These are phyloP conservation scores for Tetragnatha montana DNA, from an alignment of 2,888 invertebrate genomes.

Conservation along the genomic window DNA sequence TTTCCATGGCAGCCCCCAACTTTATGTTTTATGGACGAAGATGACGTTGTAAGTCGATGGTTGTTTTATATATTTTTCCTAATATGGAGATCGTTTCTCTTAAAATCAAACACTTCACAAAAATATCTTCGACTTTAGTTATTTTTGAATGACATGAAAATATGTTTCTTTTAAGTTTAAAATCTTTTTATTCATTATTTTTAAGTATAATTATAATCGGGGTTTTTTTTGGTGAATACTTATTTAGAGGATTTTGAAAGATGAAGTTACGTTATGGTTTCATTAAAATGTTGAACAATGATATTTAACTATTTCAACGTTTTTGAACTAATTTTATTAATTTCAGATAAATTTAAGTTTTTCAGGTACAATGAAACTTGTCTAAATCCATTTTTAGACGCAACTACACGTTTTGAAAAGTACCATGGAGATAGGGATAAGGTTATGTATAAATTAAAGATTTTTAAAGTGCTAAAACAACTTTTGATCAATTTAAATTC, in stretches of 20 bases:
- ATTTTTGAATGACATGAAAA: no score
- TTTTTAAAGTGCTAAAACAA: not conserved
- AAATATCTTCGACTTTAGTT: not conserved
- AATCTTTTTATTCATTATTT: no score
- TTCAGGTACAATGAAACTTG: constrained; percentile 29
- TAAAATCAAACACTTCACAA: not conserved
- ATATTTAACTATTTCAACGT: no score
- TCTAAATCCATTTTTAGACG: not conserved
- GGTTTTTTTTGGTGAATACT: no score
- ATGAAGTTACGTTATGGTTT: no score
- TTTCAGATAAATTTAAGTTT: constrained; percentile 4
- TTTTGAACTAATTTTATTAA: not conserved
- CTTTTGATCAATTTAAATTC: not conserved
- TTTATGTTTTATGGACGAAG: constrained; percentile 9
- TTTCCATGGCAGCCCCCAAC: constrained; percentile 55
- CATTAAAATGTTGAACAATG: no score
- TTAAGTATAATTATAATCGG: no score
- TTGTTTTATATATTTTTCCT: not conserved
- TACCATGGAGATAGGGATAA: not conserved
- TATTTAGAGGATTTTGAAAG: no score
- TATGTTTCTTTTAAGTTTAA: no score
- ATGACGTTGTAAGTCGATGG: constrained; percentile 35
- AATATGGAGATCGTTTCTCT: not conserved
- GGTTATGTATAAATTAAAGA: not conserved
- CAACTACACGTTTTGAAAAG: not conserved